Evolutionary conservation across 2,797 vertebrate genomes (phyloP), one percentile per base, ranked within the genome.

Genomic region (Danio tinwini): DNA sequence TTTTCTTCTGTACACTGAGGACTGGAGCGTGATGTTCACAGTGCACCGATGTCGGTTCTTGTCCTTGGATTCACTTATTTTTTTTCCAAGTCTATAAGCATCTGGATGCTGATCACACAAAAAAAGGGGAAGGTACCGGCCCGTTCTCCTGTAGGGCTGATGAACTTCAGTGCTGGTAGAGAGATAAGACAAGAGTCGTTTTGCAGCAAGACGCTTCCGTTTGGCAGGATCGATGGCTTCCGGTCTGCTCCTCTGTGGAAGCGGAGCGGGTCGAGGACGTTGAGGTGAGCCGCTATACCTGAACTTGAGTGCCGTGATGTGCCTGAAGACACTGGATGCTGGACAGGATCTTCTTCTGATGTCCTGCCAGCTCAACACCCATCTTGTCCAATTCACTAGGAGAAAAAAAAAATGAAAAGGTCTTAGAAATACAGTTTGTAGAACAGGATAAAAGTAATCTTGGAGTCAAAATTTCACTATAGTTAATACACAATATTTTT

Each of bases 301-400:
- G 84, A 53, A 87, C 64, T 4, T 85, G 86, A 45, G 82, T 37
- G 44, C 49, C 78, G 29, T 87, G 82, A 7, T 85, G 86, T 55
- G 56, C 47, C 74, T 87, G 84, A 55, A 87, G 75, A 79, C 82
- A 75, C 90, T 98, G 95, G 45, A 98, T 94, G 13, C 97, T 97
- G 91, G 96, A 98, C 87, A 99, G 92, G 85, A 99, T 98, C 91
- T 99, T 99, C 94, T 99, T 99, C 93, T 99, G 98, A 90, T 99
- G 98, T 86, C 98, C 97, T 10, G 96, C 97, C 83, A 99, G 91
- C 83, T 95, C 96, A 83, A 99, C 95, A 1, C 97, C 98, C 84
- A 99, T 97, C 95, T 96, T 96, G 90, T 97, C 93, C 74, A 99
- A 95, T 84, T 99, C 98, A 90, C 98, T 99, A 73, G 52, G 37